Base-by-base conservation (phyloP, 2,113 vertebrate genomes). In the Sinocyclocheilus grahami region DNA sequence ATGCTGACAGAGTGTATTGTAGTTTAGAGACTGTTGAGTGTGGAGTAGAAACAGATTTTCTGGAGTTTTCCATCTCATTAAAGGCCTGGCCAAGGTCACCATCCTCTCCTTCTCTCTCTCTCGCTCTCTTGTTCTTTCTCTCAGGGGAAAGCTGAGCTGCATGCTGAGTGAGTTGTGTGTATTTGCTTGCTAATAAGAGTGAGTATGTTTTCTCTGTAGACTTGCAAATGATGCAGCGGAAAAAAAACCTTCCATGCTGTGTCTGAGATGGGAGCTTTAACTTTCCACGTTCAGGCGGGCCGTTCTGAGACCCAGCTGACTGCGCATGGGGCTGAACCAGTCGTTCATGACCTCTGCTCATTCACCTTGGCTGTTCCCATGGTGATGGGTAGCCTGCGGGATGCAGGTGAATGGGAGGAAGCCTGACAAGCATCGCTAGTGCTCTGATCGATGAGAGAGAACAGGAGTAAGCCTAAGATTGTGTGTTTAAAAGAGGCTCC, bases 311-410 rank as follows among this genome's bases (percentile, higher is more conserved):
- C 33, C 33, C 58, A 42, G 7, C 42, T 42, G 42, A 42, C 42
- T 9, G 42, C 42, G 42, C 1, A 42, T 42, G 42, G 7, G 42
- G 42, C 7, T 42, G 42, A 42, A 42, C 42, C 42, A 53, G 79
- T 65, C 7, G 9, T 48, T 46, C 0, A 24, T 55, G 65, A 82
- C 63, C 65, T 82, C 81, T 82, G 81, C 81, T 53, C 65, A 13
- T 82, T 82, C 65, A 71, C 81, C 46, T 82, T 82, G 63, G 39
- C 46, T 71, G 81, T 82, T 71, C 81, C 65, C 81, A 71, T 82
- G 63, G 80, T 18, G 27, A 12, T 22, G n/a, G 30, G 46, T 12
- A 20, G 63, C 63, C 60, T 48, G n/a, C 39, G 60, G 60, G 60
- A 67, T 67, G 60, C 78, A 24, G 60, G 78, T 51, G 63, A 69